Conservation (phyloP, 2,113 vertebrate species). For the Psilopsiagon aymara region DNA sequence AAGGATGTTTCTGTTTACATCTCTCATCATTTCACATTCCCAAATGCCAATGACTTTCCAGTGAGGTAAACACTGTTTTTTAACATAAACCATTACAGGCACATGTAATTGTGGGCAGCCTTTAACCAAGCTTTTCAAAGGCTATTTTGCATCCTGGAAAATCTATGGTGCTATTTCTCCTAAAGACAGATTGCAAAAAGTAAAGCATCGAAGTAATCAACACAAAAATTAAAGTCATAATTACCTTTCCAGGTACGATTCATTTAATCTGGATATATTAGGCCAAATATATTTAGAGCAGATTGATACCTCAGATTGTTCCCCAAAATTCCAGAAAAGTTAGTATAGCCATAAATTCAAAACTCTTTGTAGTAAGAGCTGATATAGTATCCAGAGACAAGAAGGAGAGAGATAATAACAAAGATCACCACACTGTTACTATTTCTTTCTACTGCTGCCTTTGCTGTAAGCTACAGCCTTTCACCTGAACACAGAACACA, state of each 20-base stretch:
- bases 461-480: neutral
- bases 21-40: neutral
- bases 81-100: neutral
- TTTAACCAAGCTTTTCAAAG: neutral
- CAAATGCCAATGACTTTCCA: neutral
- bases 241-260: neutral
- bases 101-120: neutral
- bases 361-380: neutral
- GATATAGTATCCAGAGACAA: fast-evolving
- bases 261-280: neutral
- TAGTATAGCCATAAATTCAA: neutral
- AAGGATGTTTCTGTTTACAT: slow-evolving; percentile 22
- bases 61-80: neutral
- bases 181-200: neutral
- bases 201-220: neutral
- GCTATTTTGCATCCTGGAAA: neutral
- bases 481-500: neutral
- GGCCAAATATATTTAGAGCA: neutral
- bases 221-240: neutral
- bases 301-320: neutral
- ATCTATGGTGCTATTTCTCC: neutral
- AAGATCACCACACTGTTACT: neutral
- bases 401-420: neutral
- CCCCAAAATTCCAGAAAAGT: neutral
- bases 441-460: neutral